Base-by-base conservation (phyloP, 2,113 vertebrate genomes). In the Corythaixoides concolor region DNA sequence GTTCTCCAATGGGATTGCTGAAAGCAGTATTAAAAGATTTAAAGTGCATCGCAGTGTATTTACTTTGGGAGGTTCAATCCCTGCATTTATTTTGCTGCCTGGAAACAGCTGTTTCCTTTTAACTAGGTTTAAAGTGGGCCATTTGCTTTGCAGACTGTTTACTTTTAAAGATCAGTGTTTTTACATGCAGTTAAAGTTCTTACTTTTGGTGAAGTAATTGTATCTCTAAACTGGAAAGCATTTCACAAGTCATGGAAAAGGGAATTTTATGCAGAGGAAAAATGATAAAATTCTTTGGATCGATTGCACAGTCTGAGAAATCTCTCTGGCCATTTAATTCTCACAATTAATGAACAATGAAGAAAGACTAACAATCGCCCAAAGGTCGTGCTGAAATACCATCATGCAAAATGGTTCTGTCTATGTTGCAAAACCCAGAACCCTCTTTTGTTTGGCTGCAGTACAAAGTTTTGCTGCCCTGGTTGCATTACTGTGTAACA, bases 21-120 rank as follows among this genome's bases (percentile, higher is more conserved):
- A 60, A 93, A 89, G 66, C 49, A 78, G 35, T 32, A 30, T 69
- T 80, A 70, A 59, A 82, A 93, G 30, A 90, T 81, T 60, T 78
- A 27, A 81, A 92, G 58, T 67, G 8, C 45, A 95, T 81, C 15
- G 37, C 35, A 78, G 43, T 24, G 6, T 81, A 58, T 95, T 92
- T 89, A 41, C 55, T 89, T 92, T 30, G n/a, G 62, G 49, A 87
- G 8, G 12, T 75, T 82, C 1, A 6, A 85, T 27, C 58, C 3
- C 17, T 72, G 19, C 85, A 74, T 95, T 93, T 96, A 56, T 89
- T 91, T 89, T 94, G 74, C 80, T 96, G 66, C 73, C 35, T 89
- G 69, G 88, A 93, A 95, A 90, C 60, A 92, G 53, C 68, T 91
- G 39, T 50, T 93, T 89, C 43, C 66, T 86, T 92, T 85, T 85